These are phyloP conservation scores for Ceratina australensis DNA, from an alignment of 1,140 invertebrate genomes.

Conservation along the genomic window DNA sequence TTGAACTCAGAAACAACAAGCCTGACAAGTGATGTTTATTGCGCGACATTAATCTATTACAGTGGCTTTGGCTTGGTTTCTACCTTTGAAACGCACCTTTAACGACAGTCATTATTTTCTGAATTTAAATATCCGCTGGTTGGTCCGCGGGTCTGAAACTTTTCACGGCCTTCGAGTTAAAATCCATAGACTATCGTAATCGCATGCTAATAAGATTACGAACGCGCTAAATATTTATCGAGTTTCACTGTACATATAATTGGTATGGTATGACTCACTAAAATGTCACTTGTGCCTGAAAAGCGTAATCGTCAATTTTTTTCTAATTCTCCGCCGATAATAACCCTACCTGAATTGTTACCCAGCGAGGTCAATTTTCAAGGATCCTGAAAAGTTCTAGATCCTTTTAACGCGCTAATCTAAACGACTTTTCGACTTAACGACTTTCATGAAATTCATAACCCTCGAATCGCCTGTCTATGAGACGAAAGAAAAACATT, in stretches of 20 bases:
- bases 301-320: background rate
- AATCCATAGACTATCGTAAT: background rate
- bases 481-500: slow-evolving; percentile 1
- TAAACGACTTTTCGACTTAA: slow-evolving; percentile 1
- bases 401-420: background rate
- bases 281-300: no score
- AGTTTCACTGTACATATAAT: background rate
- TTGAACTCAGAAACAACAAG: slow-evolving; percentile 6
- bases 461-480: background rate
- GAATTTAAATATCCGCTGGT: background rate
- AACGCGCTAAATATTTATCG: background rate
- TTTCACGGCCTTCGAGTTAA: background rate
- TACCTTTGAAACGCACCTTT: slow-evolving; percentile 9
- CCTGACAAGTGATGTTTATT: slow-evolving; percentile 34
- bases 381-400: background rate
- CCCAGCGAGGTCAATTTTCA: background rate
- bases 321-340: slow-evolving; percentile 10
- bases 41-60: slow-evolving; percentile 11
- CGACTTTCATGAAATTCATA: background rate
- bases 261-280: background rate
- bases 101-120: background rate
- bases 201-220: background rate
- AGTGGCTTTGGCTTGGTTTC: background rate
- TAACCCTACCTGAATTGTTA: no score
- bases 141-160: no score